phyloP scores from a whole-genome alignment of 1,140 invertebrate genomes.

The Lordiphosa clarofinis region DNA sequence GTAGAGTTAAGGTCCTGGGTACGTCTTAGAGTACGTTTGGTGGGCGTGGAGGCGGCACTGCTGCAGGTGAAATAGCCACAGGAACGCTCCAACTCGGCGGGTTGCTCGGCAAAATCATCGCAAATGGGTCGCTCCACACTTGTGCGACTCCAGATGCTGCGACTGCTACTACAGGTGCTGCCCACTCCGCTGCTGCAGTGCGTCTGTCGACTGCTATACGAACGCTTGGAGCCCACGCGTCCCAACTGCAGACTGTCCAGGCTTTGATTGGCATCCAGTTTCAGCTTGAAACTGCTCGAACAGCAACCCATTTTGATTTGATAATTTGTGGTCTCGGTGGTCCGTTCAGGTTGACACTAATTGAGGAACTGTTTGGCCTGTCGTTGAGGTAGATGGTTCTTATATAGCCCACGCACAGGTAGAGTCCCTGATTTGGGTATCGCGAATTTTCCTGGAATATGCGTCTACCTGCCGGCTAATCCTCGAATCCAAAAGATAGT shows the following conservation, averaged over 20 bases:
- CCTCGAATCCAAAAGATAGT: conserved; percentile 11
- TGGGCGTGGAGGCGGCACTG: conserved; percentile 51
- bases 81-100: conserved; percentile 40
- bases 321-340: neutral
- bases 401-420: conserved; percentile 32
- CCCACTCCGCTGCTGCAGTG: conserved; percentile 37
- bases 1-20: conserved; percentile 50
- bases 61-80: conserved; percentile 60
- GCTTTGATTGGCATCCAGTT: conserved; percentile 14
- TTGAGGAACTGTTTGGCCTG: conserved; percentile 27
- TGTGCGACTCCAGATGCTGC: conserved; percentile 3
- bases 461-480: conserved; percentile 21
- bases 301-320: conserved; percentile 48
- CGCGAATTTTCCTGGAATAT: conserved; percentile 33
- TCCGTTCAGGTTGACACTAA: conserved; percentile 7
- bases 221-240: conserved; percentile 30
- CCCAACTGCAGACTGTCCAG: conserved; percentile 40
- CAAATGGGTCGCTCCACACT: conserved; percentile 43
- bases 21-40: conserved; percentile 27
- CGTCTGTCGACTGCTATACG: conserved; percentile 14
- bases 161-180: conserved; percentile 18
- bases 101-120: conserved; percentile 64
- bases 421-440: conserved; percentile 15
- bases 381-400: conserved; percentile 8
- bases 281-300: conserved; percentile 47